Evolutionary conservation across 2,797 vertebrate genomes (phyloP).

Genomic region (Pipistrellus nathusii): DNA sequence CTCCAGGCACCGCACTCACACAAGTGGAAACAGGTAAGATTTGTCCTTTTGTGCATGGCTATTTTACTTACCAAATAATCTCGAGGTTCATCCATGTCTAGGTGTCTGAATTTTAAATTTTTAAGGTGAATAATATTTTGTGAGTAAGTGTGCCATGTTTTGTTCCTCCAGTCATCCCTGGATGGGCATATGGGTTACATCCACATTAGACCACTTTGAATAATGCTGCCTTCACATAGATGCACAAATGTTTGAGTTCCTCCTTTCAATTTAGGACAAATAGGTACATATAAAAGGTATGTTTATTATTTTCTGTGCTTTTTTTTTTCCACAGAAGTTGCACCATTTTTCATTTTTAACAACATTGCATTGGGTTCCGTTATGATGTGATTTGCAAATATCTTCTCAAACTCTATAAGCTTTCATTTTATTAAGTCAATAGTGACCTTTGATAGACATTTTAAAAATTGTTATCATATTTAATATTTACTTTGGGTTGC

Average conservation of each 20-base stretch:
- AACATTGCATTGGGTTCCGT: neutral
- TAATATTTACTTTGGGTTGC: neutral
- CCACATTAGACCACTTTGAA: neutral
- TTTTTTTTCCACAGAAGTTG: neutral
- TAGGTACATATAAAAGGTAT: neutral
- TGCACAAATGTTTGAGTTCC: neutral
- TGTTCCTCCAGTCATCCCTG: neutral
- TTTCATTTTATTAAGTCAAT: neutral
- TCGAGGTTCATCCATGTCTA: neutral
- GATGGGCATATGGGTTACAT: neutral
- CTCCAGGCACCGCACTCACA: no score
- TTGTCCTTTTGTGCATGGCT: neutral
- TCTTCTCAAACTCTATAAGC: neutral
- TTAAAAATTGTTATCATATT: neutral
- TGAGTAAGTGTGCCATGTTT: neutral
- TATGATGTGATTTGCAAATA: neutral
- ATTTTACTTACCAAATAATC: neutral
- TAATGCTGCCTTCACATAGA: neutral
- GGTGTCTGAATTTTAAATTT: neutral
- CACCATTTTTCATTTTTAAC: neutral
- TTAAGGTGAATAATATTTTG: neutral
- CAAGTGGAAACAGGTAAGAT: neutral
- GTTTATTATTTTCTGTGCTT: neutral
- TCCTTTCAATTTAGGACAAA: no score
- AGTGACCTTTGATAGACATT: neutral